Percentiles rank a stretch among this genome's conserved stretches.
Conservation (phyloP, 1,140 invertebrate genomes). For the Coelopa frigida region DNA sequence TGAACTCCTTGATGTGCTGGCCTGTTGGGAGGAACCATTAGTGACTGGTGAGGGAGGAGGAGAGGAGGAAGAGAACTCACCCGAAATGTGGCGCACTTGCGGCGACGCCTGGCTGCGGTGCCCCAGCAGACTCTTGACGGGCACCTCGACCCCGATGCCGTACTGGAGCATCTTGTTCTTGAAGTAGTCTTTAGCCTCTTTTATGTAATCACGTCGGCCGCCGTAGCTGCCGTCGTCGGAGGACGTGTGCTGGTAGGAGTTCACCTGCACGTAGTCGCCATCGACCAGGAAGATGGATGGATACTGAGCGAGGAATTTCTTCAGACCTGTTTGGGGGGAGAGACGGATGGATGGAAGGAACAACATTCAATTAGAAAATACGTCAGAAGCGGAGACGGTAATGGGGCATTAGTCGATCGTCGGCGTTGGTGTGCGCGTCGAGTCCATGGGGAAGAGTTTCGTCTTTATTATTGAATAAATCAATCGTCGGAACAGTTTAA, state of each 20-base stretch:
- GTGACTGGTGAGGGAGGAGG: not conserved
- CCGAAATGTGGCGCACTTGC: slow-evolving; percentile 90
- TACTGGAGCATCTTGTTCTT: slow-evolving; percentile 83
- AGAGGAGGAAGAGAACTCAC: slow-evolving; percentile 23
- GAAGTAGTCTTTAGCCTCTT: slow-evolving; percentile 93
- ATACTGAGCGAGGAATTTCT: slow-evolving; percentile 85
- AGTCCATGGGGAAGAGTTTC: no score
- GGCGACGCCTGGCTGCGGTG: slow-evolving; percentile 90
- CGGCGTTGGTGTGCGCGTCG: no score
- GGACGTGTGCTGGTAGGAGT: slow-evolving; percentile 58
- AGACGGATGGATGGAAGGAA: slow-evolving; percentile 4
- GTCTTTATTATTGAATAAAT: no score
- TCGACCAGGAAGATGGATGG: slow-evolving; percentile 86
- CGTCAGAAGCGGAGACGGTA: no score
- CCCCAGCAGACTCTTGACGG: slow-evolving; percentile 85
- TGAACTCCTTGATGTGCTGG: slow-evolving; percentile 89
- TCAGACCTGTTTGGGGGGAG: no score
- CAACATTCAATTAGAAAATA: not conserved
- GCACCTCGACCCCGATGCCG: slow-evolving; percentile 81
- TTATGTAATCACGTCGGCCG: slow-evolving; percentile 75
- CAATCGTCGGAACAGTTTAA: no score
- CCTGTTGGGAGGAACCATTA: slow-evolving; percentile 42
- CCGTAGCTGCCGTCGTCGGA: slow-evolving; percentile 48
- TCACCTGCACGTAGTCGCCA: slow-evolving; percentile 85
- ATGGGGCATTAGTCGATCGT: no score